Evolutionary conservation across 2,888 invertebrate genomes (phyloP), one percentile per base, ranked within the genome.

Genomic region (Nowickia ferox): DNA sequence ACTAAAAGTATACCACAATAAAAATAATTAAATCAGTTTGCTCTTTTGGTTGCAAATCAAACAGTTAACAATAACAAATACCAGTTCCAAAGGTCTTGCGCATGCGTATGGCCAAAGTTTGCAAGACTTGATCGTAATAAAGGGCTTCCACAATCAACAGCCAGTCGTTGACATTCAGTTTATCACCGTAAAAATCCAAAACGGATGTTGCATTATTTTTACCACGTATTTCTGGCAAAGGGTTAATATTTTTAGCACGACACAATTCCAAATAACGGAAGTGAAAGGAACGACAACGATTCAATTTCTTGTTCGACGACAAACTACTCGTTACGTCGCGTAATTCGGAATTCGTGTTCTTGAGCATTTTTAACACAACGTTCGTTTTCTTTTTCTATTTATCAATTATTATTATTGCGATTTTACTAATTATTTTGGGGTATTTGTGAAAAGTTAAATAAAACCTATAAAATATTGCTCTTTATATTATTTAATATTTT

Each of bases 141-240:
- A 97, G 92, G 0, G 97, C 96, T 88, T 96, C 96, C 69, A 96
- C 92, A 66, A 97, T 95, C 1, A 96, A 95, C 44, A 94, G 93
- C 97, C 97, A 97, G 87, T 97, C 96, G 84, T 94, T 95, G 85
- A 96, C 95, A 89, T 95, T 96, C 69, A 97, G 94, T 87, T 96
- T 94, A 90, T 97, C 97, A 71, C 95, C 96, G 87, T 94, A 95
- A 89, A 97, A 95, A 88, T 97, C 96, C 84, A 96, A 89, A 55
- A 93, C 92, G 68, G 94, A 93, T 19, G 94, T 94, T 77, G 93
- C 93, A 59, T 92, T 91, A 10, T 90, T 89, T 80, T 92, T 92
- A 15, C 88, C 84, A 51, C 92, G 92, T 13, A 93, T 89, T 22
- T 92, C 92, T 0, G 89, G 72, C 22, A 91, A 74, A 0, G 93